These are phyloP conservation scores for Amphipyra tragopoginis DNA, from an alignment of 2,888 invertebrate genomes.

Conservation along the genomic window DNA sequence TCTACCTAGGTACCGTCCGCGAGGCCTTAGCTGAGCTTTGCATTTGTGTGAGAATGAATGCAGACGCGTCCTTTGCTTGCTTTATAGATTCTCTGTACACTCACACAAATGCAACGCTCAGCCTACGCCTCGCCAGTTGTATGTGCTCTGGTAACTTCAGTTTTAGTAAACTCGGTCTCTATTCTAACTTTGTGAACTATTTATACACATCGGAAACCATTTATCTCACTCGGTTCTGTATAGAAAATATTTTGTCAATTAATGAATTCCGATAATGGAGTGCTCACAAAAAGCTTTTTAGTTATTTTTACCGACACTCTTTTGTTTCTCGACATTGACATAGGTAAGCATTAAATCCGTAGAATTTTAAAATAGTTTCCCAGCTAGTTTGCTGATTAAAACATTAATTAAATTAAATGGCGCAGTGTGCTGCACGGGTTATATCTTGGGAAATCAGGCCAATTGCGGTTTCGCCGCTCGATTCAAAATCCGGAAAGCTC, in stretches of 20 bases:
- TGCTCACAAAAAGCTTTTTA: conserved; percentile 41
- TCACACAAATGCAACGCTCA: too few species aligned
- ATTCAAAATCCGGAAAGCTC: conserved; percentile 44
- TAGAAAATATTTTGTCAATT: conserved; percentile 48
- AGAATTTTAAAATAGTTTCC: conserved; percentile 62
- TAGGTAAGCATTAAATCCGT: conserved; percentile 36
- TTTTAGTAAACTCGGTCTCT: conserved; percentile 24
- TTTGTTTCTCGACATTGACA: conserved; percentile 40
- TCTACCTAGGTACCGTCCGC: too few species aligned
- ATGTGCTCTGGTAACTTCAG: conserved; percentile 7
- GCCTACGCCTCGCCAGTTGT: too few species aligned
- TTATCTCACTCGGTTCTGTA: conserved; percentile 35
- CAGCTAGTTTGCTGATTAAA: conserved; percentile 81
- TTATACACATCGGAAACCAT: conserved; percentile 56
- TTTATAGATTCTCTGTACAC: too few species aligned
- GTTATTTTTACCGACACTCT: conserved; percentile 41
- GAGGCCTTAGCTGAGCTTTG: too few species aligned
- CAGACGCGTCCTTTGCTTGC: too few species aligned
- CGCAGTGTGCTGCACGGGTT: conserved; percentile 56
- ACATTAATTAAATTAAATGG: conserved; percentile 83
- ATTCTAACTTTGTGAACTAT: conserved; percentile 36
- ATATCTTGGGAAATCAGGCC: conserved; percentile 82
- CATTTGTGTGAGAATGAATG: too few species aligned
- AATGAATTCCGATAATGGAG: conserved; percentile 46
- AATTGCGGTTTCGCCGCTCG: conserved; percentile 60